Conservation (phyloP, 2,797 vertebrate species). For the Galago senegalensis region DNA sequence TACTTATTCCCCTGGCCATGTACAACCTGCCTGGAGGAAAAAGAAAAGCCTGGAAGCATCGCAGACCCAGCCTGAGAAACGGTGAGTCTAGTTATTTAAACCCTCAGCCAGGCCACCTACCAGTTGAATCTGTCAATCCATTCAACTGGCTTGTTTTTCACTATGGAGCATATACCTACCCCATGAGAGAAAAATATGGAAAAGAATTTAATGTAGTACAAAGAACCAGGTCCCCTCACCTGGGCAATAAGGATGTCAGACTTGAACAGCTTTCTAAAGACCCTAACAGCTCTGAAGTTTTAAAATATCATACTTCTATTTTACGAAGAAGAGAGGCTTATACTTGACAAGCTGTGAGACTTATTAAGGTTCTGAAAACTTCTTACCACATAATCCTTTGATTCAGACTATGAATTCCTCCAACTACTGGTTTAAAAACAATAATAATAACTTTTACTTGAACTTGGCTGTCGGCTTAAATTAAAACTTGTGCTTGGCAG, state of each 20-base stretch:
- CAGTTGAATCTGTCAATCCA: background rate
- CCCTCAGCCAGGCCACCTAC: background rate
- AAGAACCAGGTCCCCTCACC: background rate
- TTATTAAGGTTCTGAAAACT: constrained; percentile 79
- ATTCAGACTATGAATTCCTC: constrained; percentile 79
- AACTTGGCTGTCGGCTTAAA: constrained; percentile 71
- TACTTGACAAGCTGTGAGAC: constrained; percentile 77
- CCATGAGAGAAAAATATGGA: background rate
- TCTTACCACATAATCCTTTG: constrained; percentile 81
- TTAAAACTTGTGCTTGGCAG: constrained; percentile 3
- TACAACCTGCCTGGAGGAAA: no score
- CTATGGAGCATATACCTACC: background rate
- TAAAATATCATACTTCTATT: background rate
- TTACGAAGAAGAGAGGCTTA: constrained; percentile 39
- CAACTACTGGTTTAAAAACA: constrained; percentile 84
- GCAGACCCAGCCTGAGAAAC: fast-evolving
- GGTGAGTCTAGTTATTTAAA: no score
- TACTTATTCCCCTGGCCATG: background rate
- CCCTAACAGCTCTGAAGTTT: background rate
- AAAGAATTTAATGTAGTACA: background rate
- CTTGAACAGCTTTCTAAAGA: background rate
- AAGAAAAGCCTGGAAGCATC: background rate
- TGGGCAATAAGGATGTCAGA: background rate
- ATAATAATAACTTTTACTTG: background rate
- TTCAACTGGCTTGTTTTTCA: background rate